phyloP scores from a whole-genome alignment of 2,113 vertebrate genomes.

The Apteryx mantelli region DNA sequence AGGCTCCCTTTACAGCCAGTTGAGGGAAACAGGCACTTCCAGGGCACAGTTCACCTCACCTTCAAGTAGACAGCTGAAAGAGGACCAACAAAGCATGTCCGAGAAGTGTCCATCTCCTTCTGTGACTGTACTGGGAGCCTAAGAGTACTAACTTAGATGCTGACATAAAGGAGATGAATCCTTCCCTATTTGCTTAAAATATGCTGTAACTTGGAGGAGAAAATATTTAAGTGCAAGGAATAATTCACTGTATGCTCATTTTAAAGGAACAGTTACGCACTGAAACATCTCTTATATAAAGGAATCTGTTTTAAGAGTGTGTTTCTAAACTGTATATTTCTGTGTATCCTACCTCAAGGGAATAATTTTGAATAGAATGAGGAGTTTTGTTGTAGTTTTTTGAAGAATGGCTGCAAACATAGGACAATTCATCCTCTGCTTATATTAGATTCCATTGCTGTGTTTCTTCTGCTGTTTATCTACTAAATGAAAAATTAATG shows the following conservation, averaged over 20 bases:
- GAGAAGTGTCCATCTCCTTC: not conserved
- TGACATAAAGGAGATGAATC: not conserved
- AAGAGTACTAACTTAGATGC: not conserved
- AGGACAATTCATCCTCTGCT: conserved; percentile 50
- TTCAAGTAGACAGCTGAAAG: not conserved
- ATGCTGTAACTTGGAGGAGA: not conserved
- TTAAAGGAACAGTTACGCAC: conserved; percentile 29
- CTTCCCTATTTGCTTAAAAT: not conserved
- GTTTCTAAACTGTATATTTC: conserved; percentile 52
- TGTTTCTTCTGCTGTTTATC: conserved; percentile 65
- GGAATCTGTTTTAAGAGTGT: conserved; percentile 29
- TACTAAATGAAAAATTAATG: conserved; percentile 66
- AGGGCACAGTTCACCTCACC: not conserved
- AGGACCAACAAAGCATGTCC: not conserved
- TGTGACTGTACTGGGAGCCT: not conserved
- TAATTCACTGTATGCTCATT: not conserved
- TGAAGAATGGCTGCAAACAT: conserved; percentile 64
- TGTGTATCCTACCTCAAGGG: conserved; percentile 46
- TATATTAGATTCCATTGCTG: conserved; percentile 73
- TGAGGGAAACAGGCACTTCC: not conserved
- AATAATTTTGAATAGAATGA: conserved; percentile 70
- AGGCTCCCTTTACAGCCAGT: rapidly evolving
- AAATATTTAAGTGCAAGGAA: not conserved
- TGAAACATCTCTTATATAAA: not conserved
- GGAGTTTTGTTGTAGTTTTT: conserved; percentile 58